Base-by-base conservation (phyloP, 1,140 invertebrate genomes). In the Trachymyrmex septentrionalis region DNA sequence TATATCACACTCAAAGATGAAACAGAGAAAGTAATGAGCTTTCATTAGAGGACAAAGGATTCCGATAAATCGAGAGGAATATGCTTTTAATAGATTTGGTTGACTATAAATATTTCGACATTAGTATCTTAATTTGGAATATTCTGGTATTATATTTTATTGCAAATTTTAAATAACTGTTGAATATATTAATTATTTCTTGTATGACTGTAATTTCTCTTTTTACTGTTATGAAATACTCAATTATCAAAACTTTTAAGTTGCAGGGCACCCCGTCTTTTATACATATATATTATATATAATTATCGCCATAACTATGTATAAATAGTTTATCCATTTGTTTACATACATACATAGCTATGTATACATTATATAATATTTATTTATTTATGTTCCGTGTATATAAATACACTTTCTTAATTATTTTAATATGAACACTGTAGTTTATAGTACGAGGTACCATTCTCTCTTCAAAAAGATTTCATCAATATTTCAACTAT, bases 381-480 rank as follows among this genome's bases (percentile, higher is more conserved):
- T 50, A 50, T 50, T 50, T 50, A 44, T 44, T 85, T 90, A 80
- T 87, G 55, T 19, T 77, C 44, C 44, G 66, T 76, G 69, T 81
- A 48, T 48, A 75, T 85, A 87, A 73, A 91, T 86, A 90, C 38
- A 85, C 48, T 86, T 84, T 88, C 57, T 87, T 82, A 88, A 50
- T 86, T 30, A 86, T 72, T 59, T 77, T 57, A 87, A 89, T 91
- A 89, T 91, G 90, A 91, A 91, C 90, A 91, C 90, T 77, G 86
- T 48, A 71, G 63, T 88, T 88, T 84, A 90, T 85, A 82, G 73
- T 88, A 90, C 78, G 59, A 82, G 48, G 61, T 91, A 91, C 77
- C 72, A n/a, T 53, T 80, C 50, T 81, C 57, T 81, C 38, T 84
- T 71, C 16, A 19, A 86, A 81, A 77, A 73, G 61, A 80, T 63